Evolutionary conservation across 2,113 vertebrate genomes (phyloP).

Genomic region (Oncorhynchus keta): DNA sequence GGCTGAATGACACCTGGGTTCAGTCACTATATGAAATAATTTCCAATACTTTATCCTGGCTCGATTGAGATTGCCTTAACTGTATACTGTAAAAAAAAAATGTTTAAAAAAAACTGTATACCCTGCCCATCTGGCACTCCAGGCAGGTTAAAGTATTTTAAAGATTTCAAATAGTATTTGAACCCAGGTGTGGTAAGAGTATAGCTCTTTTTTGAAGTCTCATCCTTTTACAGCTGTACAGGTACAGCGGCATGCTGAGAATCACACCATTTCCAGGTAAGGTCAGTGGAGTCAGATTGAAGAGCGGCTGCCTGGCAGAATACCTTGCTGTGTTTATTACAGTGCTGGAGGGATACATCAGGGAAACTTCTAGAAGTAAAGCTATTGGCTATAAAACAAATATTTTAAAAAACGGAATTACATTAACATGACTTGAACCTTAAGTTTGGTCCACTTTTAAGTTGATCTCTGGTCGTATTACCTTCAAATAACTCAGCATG

Average conservation of each 20-base stretch:
- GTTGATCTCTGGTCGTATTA: neutral
- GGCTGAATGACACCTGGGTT: neutral
- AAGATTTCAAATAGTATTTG: neutral
- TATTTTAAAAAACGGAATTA: neutral
- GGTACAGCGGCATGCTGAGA: no score
- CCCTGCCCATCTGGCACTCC: no score
- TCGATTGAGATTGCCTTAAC: no score
- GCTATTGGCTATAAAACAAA: neutral
- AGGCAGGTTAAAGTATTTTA: no score
- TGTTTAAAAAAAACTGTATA: no score
- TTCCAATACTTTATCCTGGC: no score
- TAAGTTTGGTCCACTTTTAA: neutral
- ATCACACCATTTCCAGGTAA: neutral
- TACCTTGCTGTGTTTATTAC: constrained; percentile 40
- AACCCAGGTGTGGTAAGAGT: no score
- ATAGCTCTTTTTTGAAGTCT: neutral
- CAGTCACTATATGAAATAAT: no score
- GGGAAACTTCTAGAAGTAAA: neutral
- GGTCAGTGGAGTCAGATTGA: neutral
- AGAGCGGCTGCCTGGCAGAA: constrained; percentile 9
- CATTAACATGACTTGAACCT: neutral
- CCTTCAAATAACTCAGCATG: neutral
- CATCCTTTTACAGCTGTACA: neutral
- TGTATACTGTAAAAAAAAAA: no score
- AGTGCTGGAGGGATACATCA: neutral